Conservation (phyloP, 2,113 vertebrate species). For the Ceyx melanurus region DNA sequence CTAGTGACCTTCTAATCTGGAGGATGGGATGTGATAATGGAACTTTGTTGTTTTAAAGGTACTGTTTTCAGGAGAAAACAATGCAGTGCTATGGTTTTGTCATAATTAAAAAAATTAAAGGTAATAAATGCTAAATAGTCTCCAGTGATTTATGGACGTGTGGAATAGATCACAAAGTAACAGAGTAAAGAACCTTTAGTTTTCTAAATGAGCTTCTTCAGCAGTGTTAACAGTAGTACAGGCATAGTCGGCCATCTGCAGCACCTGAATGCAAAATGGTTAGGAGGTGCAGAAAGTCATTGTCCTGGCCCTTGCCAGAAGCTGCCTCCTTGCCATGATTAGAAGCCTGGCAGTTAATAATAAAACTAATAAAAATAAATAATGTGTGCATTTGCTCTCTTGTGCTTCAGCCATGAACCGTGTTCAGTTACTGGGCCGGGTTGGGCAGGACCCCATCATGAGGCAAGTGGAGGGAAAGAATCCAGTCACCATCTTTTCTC, state of each 20-base stretch:
- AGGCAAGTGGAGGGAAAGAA: constrained; percentile 94
- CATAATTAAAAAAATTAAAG: neutral
- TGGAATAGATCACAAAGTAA: neutral
- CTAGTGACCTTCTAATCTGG: neutral
- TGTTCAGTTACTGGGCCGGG: constrained; percentile 91
- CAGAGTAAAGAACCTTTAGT: neutral
- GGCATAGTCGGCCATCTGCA: neutral
- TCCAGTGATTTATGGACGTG: neutral
- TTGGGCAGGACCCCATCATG: constrained; percentile 96
- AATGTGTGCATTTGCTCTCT: neutral
- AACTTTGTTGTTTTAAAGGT: neutral
- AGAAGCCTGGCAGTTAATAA: neutral
- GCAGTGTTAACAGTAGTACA: neutral
- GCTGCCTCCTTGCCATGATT: neutral
- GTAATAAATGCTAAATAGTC: neutral
- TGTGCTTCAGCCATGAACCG: constrained; percentile 85
- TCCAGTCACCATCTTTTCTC: constrained; percentile 94
- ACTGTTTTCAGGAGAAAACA: neutral
- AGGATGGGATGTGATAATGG: neutral
- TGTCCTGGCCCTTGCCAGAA: neutral
- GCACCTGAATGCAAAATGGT: neutral
- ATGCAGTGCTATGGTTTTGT: neutral
- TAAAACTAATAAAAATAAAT: too few relatives aligned
- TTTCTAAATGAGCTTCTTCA: neutral
- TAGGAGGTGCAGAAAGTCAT: neutral